Evolutionary conservation across 2,797 vertebrate genomes (phyloP).

Genomic region (Geotrypetes seraphini): DNA sequence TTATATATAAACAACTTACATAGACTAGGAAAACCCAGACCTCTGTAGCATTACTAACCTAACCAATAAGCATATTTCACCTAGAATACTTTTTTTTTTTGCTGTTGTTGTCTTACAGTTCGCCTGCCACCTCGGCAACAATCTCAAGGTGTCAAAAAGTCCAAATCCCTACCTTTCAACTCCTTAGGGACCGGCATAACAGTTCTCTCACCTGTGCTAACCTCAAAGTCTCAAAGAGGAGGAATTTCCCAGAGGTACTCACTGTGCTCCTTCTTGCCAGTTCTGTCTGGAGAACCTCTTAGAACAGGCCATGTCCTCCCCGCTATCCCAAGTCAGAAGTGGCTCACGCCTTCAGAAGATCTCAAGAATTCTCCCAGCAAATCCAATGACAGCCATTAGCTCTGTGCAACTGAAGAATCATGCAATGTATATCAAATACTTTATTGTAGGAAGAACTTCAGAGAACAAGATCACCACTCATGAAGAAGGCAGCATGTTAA

Average conservation of each 20-base stretch:
- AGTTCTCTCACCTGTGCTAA: conserved; percentile 29
- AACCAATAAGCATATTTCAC: too few relatives aligned
- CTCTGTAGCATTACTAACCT: too few relatives aligned
- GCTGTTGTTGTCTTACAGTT: conserved; percentile 19
- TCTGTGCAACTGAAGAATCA: not conserved
- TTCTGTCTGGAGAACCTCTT: conserved; percentile 50
- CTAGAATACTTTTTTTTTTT: too few relatives aligned
- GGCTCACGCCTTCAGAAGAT: conserved; percentile 20
- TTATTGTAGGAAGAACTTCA: conserved; percentile 3
- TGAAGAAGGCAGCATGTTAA: conserved; percentile 9
- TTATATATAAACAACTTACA: too few relatives aligned
- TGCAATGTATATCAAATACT: conserved; percentile 2
- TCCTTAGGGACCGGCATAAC: conserved; percentile 24
- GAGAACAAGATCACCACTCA: conserved; percentile 19
- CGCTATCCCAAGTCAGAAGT: conserved; percentile 66
- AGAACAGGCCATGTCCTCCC: conserved; percentile 59
- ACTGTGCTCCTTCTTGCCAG: conserved; percentile 42
- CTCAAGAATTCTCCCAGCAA: conserved; percentile 6
- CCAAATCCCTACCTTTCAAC: conserved; percentile 46
- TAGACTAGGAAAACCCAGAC: too few relatives aligned
- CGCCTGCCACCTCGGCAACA: conserved; percentile 36
- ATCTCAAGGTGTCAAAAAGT: conserved; percentile 47
- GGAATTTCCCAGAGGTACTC: conserved; percentile 34
- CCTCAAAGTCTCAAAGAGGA: conserved; percentile 24
- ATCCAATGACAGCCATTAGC: conserved; percentile 20